Evolutionary conservation across 1,140 invertebrate species (phyloP).

Genomic region (Ridgeia piscesae): DNA sequence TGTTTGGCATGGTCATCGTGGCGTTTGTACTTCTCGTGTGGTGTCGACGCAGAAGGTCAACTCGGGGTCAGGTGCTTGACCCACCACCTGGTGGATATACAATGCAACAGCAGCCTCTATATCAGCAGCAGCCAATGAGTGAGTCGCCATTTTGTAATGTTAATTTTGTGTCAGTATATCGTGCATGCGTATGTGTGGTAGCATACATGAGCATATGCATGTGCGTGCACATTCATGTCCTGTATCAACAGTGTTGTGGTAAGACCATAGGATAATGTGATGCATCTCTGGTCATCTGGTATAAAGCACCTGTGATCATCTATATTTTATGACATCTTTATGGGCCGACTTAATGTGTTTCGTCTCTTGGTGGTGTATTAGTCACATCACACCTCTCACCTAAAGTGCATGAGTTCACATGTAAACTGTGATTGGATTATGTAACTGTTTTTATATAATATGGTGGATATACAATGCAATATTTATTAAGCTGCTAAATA

Average conservation of each 20-base stretch:
- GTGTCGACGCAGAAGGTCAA: background rate
- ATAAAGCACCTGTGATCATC: background rate
- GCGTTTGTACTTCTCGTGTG: background rate
- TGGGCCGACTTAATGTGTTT: background rate
- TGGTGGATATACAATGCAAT: too few species aligned
- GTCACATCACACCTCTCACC: too few species aligned
- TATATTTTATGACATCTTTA: background rate
- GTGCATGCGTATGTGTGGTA: too few species aligned
- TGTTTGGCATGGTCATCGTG: background rate
- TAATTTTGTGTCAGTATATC: too few species aligned
- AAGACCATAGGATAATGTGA: background rate
- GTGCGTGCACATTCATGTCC: background rate
- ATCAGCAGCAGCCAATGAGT: background rate
- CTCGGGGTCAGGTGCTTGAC: background rate
- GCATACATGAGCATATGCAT: background rate
- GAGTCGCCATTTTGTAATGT: background rate
- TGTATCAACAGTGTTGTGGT: background rate
- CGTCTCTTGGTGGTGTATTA: too few species aligned
- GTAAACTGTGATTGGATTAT: too few species aligned
- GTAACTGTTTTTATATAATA: too few species aligned
- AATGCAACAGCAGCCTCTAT: background rate
- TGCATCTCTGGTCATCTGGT: background rate
- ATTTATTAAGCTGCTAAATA: background rate
- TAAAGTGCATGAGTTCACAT: too few species aligned
- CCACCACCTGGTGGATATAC: background rate